Conservation (phyloP, 2,888 invertebrate species). For the Sepiola atlantica region DNA sequence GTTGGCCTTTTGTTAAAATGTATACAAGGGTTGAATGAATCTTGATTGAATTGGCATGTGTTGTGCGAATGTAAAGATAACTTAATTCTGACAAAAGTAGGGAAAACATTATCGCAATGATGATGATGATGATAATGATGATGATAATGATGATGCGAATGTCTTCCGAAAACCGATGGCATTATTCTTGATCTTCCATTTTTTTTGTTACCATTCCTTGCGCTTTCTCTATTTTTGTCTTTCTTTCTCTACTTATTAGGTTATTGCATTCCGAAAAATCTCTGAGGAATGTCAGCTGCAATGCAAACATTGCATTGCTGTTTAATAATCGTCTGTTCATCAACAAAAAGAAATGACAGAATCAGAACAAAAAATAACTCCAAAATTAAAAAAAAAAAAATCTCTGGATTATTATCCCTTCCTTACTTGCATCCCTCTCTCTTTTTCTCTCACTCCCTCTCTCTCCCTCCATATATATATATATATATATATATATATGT, state of each 20-base stretch:
- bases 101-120: background rate
- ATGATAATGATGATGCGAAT: background rate
- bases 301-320: background rate
- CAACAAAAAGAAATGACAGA: background rate
- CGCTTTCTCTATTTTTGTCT: background rate
- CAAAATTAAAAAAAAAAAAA: background rate
- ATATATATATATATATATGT: too few species aligned
- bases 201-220: background rate
- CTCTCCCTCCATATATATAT: too few species aligned
- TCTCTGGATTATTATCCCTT: background rate
- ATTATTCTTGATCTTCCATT: background rate
- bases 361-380: background rate
- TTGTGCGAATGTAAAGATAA: conserved; percentile 7
- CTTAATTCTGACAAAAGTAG: background rate
- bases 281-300: background rate
- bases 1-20: background rate
- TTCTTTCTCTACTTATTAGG: background rate
- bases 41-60: background rate
- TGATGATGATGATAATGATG: background rate
- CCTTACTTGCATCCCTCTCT: too few species aligned
- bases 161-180: background rate
- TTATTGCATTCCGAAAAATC: background rate
- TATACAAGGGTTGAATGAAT: background rate
- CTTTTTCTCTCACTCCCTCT: too few species aligned
- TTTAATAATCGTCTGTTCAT: background rate